phyloP scores from a whole-genome alignment of 2,888 invertebrate genomes.

The Cordylochernes scorpioides region DNA sequence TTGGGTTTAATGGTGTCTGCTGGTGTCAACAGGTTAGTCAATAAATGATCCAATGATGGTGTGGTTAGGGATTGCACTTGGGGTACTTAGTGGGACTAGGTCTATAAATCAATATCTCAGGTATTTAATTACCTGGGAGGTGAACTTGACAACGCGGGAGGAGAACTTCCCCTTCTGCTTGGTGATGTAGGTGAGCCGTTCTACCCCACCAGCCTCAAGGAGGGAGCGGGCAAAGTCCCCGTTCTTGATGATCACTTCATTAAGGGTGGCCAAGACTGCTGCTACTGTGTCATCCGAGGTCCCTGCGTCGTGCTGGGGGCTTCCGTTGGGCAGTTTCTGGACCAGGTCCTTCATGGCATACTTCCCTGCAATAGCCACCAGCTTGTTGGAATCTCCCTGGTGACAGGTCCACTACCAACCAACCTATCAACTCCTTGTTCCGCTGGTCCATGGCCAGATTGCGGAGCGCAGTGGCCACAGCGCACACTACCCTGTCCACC shows the following conservation, averaged over 20 bases:
- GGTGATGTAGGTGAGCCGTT: constrained; percentile 65
- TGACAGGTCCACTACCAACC: not conserved
- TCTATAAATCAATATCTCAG: too few species aligned
- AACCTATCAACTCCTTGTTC: constrained; percentile 67
- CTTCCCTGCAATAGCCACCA: constrained; percentile 33
- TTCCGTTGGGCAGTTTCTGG: constrained; percentile 72
- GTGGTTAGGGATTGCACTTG: too few species aligned
- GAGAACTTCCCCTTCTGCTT: constrained; percentile 72
- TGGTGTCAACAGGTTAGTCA: too few species aligned
- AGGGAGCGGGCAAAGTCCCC: constrained; percentile 74
- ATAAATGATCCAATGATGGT: too few species aligned
- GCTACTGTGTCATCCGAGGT: constrained; percentile 93
- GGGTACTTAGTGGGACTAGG: too few species aligned
- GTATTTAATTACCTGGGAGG: constrained; percentile 47
- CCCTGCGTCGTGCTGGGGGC: constrained; percentile 49
- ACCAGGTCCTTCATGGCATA: constrained; percentile 93
- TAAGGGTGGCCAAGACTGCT: constrained; percentile 79
- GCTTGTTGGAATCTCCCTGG: not conserved
- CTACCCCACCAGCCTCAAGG: constrained; percentile 72
- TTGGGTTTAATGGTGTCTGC: too few species aligned
- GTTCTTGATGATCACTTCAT: constrained; percentile 85
- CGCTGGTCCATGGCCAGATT: constrained; percentile 90
- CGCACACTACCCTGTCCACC: constrained; percentile 85
- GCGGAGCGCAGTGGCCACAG: constrained; percentile 82
- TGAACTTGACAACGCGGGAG: constrained; percentile 78